Evolutionary conservation across 2,113 vertebrate genomes (phyloP).

Genomic region (Bolborhynchus lineola): DNA sequence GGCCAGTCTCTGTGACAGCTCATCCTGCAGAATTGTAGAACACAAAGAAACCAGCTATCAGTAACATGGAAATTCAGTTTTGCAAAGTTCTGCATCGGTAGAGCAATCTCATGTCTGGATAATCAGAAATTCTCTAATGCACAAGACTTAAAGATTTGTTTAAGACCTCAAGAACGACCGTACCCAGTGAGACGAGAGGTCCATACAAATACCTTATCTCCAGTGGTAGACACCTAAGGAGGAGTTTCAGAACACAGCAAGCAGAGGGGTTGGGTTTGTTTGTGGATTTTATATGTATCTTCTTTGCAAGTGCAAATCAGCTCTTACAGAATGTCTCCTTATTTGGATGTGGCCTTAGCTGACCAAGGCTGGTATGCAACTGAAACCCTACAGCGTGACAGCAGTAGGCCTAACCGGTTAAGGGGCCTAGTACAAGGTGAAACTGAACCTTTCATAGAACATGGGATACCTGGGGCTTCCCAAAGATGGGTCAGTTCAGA

Average conservation of each 20-base stretch:
- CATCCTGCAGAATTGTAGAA: conserved; percentile 78
- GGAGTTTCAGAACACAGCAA: not conserved
- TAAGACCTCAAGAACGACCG: not conserved
- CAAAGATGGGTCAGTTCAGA: not conserved
- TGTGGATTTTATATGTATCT: not conserved
- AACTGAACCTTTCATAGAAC: not conserved
- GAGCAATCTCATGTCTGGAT: not conserved
- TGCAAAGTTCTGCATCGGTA: not conserved
- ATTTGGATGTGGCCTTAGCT: not conserved
- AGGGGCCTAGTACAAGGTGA: not conserved
- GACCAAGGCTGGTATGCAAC: not conserved
- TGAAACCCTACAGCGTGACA: not conserved
- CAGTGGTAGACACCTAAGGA: not conserved
- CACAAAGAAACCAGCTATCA: not conserved
- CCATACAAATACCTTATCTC: not conserved
- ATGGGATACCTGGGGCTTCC: not conserved
- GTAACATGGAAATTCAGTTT: no score
- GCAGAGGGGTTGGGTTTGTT: not conserved
- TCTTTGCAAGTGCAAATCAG: not conserved
- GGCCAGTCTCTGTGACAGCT: conserved; percentile 90
- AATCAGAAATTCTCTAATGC: not conserved
- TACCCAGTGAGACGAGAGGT: not conserved
- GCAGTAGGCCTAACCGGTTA: not conserved
- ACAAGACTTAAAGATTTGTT: not conserved
- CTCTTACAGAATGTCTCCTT: not conserved